Base-by-base conservation (phyloP, 2,888 invertebrate genomes). In the Latrodectus hesperus region DNA sequence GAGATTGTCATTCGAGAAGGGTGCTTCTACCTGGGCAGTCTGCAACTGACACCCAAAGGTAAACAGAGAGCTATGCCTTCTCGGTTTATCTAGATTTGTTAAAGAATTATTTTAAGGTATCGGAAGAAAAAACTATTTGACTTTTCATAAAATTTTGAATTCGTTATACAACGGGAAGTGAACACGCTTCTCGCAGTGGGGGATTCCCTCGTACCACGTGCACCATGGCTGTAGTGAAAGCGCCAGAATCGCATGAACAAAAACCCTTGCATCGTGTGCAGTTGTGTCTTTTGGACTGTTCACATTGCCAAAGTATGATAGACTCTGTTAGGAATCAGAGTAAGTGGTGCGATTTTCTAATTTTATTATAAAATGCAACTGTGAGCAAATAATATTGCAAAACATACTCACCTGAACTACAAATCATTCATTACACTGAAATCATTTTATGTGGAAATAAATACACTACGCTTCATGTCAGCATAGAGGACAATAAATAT, bases 1-100 rank as follows among this genome's bases (percentile, higher is more conserved):
- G 98, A 98, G 93, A 98, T 98, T 91, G 95, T 96, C 86, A 95
- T 95, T 90, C 93, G 98, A 80, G 95, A 75, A 96, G 92, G 98
- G 98, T 49, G 96, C 95, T 0, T 98, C 92, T 96, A 95, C 93
- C 93, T 96, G 77, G 95, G 89, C 14, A 60, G 82, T 22, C 60
- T 72, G 65, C 84, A 83, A 22, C 80, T 89, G 0, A 86, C 84
- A n/a, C 90, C 90, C 9, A 88, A 87, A 89, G 90, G 90, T 90
- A 88, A 81, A 82, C 49, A 72, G 52, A 55, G 12, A 14, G 22
- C 6, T 10, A 17, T 74, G 11, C n/a, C 60, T 6, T 38, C 38
- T 38, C 38, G 2, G 38, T 38, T 38, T 60, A n/a, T 9, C 60
- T 16, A 60, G 6, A n/a, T 60, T 6, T 11, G 60, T 12, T 16